phyloP scores from a whole-genome alignment of 2,797 vertebrate genomes.

The Melopsittacus undulatus region DNA sequence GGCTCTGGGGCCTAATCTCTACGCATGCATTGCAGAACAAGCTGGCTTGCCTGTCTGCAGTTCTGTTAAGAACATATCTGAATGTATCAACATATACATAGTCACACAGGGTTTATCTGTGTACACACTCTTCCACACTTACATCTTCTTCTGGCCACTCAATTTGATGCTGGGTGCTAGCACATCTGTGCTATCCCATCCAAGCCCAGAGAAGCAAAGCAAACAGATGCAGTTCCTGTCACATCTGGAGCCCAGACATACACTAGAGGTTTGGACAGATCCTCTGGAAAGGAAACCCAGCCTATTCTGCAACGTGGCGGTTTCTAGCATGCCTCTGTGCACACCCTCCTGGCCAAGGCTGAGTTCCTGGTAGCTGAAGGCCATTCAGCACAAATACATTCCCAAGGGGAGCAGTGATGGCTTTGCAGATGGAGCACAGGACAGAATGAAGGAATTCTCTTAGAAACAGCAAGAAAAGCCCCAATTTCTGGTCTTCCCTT shows the following conservation, averaged over 20 bases:
- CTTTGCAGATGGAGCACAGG: background rate
- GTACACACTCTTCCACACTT: background rate
- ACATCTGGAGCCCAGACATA: conserved; percentile 68
- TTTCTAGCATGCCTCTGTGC: background rate
- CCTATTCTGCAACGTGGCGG: conserved; percentile 52
- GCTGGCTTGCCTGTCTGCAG: background rate
- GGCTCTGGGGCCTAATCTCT: background rate
- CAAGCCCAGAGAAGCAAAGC: background rate
- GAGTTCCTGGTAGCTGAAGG: background rate
- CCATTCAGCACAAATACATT: background rate
- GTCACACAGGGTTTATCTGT: background rate
- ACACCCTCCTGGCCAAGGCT: background rate
- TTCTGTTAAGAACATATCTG: background rate
- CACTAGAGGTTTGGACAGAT: background rate
- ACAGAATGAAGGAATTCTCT: background rate
- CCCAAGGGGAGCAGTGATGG: background rate
- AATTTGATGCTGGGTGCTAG: background rate
- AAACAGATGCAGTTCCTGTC: conserved; percentile 39
- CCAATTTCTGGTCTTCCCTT: background rate
- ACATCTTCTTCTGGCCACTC: background rate
- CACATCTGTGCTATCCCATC: background rate
- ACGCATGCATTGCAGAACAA: background rate
- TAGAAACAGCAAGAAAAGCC: background rate
- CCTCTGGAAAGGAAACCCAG: conserved; percentile 25
- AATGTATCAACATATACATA: background rate